A percentile compares a stretch with the other conserved stretches of the same genome.
Conservation (phyloP, 2,113 vertebrate genomes). For the Amphiprion percula region DNA sequence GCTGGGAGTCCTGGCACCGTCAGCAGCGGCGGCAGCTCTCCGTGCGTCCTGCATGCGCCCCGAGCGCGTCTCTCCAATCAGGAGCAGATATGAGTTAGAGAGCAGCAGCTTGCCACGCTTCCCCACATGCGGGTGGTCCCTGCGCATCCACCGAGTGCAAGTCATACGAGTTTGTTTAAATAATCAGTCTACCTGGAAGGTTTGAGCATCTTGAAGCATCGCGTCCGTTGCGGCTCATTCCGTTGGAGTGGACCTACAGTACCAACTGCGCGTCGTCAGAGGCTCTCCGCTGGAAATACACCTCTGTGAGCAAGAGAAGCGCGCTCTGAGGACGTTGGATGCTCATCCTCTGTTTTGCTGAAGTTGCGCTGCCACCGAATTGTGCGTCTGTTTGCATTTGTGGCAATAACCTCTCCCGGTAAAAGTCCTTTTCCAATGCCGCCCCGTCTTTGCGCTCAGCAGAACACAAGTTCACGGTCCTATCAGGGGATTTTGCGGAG, state of each 20-base stretch:
- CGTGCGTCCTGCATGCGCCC: slow-evolving; percentile 50
- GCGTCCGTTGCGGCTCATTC: slow-evolving; percentile 17
- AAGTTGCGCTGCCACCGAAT: slow-evolving; percentile 22
- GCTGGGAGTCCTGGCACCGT: slow-evolving; percentile 49
- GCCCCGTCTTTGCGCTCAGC: slow-evolving; percentile 20
- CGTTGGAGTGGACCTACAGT: slow-evolving; percentile 54
- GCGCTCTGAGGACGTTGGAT: slow-evolving; percentile 41
- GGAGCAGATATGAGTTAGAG: slow-evolving; percentile 38
- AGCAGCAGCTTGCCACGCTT: slow-evolving; percentile 10
- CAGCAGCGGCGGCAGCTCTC: slow-evolving; percentile 35
- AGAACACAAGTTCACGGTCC: slow-evolving; percentile 51
- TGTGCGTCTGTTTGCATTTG: slow-evolving; percentile 28
- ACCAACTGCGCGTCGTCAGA: slow-evolving; percentile 10
- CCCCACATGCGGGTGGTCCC: not conserved
- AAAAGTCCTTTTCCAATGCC: slow-evolving; percentile 40
- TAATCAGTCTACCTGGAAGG: not conserved
- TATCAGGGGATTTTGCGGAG: slow-evolving; percentile 54
- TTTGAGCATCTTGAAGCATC: slow-evolving; percentile 21
- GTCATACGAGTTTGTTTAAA: not conserved
- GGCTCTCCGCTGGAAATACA: slow-evolving; percentile 54
- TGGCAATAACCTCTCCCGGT: not conserved
- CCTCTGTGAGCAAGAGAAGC: slow-evolving; percentile 9
- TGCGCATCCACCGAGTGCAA: not conserved
- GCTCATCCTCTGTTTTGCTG: slow-evolving; percentile 30
- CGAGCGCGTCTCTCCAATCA: slow-evolving; percentile 50